Base-by-base conservation (phyloP, 2,797 vertebrate species). In the Lacerta viridis region DNA sequence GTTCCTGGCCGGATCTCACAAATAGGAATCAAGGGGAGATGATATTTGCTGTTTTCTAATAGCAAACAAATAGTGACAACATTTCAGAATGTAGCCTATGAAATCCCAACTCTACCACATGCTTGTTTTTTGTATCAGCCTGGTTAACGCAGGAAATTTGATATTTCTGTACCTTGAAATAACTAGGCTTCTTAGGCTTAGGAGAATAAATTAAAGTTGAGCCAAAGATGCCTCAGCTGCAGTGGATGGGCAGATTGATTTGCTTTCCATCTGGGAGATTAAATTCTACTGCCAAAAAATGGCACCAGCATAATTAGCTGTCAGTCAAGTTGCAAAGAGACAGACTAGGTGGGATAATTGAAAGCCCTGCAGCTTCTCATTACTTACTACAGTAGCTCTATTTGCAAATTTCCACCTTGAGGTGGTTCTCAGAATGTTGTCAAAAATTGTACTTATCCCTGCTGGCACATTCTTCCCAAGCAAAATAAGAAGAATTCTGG, bases 201-300 rank as follows among this genome's bases (percentile, higher is more conserved):
- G 94, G 97, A 98, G 98, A 98, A 98, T 98, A 98, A 98, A 98
- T 99, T 98, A 98, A 97, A 98, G 89, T 93, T 93, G 97, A 97
- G 97, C 97, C 97, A 96, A 91, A 95, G 94, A 97, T 96, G 96
- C 96, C 97, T 98, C 98, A 97, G 98, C 98, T 98, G 98, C 94
- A 93, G 96, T 94, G 82, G 93, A 97, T 97, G 97, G 97, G 97
- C 97, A 97, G 97, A 97, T 98, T 98, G 98, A 98, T 98, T 98
- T 97, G 97, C 97, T 97, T 98, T 97, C 98, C 98, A 98, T 98
- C 98, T 98, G 98, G 97, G 97, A 98, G 98, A 98, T 98, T 98
- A 98, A 97, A 97, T 97, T 96, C 96, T 95, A 96, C 97, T 81
- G 94, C 96, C 96, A 97, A 94, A 96, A 97, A 96, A 96, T 97